Evolutionary conservation across 2,797 vertebrate genomes (phyloP).

Genomic region (Brotula barbata): DNA sequence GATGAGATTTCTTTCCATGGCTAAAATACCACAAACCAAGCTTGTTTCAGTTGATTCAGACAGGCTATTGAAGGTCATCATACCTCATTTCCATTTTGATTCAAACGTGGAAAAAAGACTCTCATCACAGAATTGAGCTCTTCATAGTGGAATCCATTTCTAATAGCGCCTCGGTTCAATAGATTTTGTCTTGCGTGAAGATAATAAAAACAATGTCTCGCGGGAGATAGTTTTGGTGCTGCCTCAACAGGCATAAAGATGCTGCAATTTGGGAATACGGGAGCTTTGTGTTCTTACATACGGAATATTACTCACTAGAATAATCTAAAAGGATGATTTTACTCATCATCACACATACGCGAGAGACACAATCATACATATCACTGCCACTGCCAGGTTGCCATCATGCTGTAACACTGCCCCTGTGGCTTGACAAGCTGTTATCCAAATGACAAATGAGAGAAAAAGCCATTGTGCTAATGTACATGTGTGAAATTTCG

Average conservation of each 20-base stretch:
- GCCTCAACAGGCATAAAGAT: constrained; percentile 5
- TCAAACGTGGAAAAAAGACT: constrained; percentile 47
- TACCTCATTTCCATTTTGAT: constrained; percentile 74
- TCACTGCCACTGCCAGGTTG: constrained; percentile 24
- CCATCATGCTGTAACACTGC: constrained; percentile 22
- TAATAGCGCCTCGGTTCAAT: constrained; percentile 54
- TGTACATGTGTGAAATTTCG: constrained; percentile 40
- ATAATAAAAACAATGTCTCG: constrained; percentile 39
- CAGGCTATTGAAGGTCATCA: constrained; percentile 61
- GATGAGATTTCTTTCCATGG: constrained; percentile 64
- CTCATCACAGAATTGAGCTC: constrained; percentile 41
- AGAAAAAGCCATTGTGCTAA: constrained; percentile 24
- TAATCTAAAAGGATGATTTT: constrained; percentile 4
- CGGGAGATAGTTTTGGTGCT: constrained; percentile 12
- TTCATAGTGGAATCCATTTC: constrained; percentile 51
- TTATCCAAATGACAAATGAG: constrained; percentile 43
- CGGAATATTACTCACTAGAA: constrained; percentile 10
- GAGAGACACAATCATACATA: neutral
- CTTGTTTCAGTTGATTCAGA: constrained; percentile 55
- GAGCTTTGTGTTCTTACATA: neutral
- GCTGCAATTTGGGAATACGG: neutral
- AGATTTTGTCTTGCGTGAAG: constrained; percentile 35
- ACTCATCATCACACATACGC: constrained; percentile 5
- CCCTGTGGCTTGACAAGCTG: constrained; percentile 21
- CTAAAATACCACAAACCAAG: constrained; percentile 59